A percentile compares a stretch with the other conserved stretches of the same genome.
These are phyloP conservation scores for Daubentonia madagascariensis DNA, from an alignment of 2,113 vertebrate species.

Conservation along the genomic window DNA sequence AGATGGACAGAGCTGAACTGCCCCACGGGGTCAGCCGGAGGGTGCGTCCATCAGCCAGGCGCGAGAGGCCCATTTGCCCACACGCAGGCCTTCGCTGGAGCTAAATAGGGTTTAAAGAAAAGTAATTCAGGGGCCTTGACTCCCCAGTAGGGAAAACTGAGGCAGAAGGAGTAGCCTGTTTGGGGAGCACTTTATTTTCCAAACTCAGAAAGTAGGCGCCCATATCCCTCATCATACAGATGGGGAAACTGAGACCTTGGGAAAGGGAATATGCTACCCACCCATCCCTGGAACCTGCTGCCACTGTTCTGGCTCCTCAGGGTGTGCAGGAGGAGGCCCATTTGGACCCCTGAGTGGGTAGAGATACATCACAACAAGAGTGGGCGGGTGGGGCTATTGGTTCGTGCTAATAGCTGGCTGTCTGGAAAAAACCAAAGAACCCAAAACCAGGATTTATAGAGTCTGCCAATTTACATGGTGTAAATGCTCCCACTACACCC, in stretches of 20 bases:
- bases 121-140: neutral
- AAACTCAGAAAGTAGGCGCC: neutral
- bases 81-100: too few species aligned
- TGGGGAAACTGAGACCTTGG: neutral
- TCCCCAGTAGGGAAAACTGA: too few species aligned
- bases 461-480: neutral
- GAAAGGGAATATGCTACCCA: neutral
- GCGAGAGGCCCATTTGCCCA: accelerated
- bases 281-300: too few species aligned
- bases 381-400: neutral
- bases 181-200: neutral
- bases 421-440: neutral
- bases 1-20: neutral
- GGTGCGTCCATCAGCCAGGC: accelerated
- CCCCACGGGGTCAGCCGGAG: neutral
- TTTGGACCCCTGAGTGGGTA: neutral
- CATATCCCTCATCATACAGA: neutral
- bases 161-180: too few species aligned
- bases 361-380: neutral
- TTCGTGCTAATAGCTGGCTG: neutral
- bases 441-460: neutral
- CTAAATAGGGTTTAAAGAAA: neutral
- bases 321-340: too few species aligned
- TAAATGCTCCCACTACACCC: neutral
- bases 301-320: neutral